phyloP scores from a whole-genome alignment of 2,888 invertebrate genomes.

The Melinopterus prodromus region DNA sequence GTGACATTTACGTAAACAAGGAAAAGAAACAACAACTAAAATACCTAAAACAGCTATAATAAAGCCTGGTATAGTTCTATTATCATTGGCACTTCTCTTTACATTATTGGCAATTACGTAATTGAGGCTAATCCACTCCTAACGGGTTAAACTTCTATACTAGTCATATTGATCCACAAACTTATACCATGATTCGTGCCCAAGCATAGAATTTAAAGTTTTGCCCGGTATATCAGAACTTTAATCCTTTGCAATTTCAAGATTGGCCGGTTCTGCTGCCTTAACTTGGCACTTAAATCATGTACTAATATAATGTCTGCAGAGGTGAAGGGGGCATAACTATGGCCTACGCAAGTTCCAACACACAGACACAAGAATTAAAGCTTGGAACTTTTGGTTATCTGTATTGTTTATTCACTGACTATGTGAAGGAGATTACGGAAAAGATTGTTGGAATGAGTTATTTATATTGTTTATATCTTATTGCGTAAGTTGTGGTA shows the following conservation, averaged over 20 bases:
- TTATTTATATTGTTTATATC: too few relatives aligned
- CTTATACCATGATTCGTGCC: neutral
- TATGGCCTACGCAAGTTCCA: neutral
- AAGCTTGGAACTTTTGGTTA: neutral
- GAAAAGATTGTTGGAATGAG: neutral
- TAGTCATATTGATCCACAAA: neutral
- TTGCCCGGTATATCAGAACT: neutral
- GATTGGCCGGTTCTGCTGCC: neutral
- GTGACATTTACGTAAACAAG: too few relatives aligned
- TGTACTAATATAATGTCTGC: neutral
- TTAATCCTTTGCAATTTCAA: neutral
- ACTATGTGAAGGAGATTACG: neutral
- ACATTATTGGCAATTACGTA: too few relatives aligned
- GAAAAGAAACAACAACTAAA: too few relatives aligned
- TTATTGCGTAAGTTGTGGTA: too few relatives aligned
- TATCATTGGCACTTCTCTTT: too few relatives aligned
- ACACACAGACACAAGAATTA: neutral
- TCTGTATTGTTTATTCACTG: neutral
- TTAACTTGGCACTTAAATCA: neutral
- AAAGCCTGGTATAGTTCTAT: too few relatives aligned
- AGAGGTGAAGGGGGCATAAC: neutral
- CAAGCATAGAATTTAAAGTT: neutral
- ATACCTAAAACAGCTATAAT: too few relatives aligned
- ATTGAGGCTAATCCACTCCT: neutral
- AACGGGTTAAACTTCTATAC: neutral